Evolutionary conservation across 2,888 invertebrate genomes (phyloP).

Genomic region (Epistrophe grossulariae): DNA sequence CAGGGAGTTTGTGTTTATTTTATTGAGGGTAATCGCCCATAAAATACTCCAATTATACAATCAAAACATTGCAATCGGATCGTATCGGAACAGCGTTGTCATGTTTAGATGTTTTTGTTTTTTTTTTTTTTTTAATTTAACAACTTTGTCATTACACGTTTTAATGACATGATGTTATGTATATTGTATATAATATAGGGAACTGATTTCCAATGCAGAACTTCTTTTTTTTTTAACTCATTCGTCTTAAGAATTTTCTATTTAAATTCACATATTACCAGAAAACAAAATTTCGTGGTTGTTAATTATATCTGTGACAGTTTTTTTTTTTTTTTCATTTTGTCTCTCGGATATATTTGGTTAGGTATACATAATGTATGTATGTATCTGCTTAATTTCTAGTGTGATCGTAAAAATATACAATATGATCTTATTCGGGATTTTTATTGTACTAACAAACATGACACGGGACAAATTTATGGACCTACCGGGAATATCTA

Average conservation of each 20-base stretch:
- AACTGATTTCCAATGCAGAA: constrained; percentile 44
- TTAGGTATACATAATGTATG: not conserved
- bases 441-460: constrained; percentile 51
- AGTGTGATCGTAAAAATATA: constrained; percentile 56
- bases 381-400: not conserved
- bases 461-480: constrained; percentile 51
- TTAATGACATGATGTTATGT: constrained; percentile 50
- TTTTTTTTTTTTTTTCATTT: constrained; percentile 22
- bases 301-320: constrained; percentile 48
- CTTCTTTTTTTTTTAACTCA: constrained; percentile 15
- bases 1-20: constrained; percentile 29
- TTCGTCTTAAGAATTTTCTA: constrained; percentile 19
- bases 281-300: constrained; percentile 20
- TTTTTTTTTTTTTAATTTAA: constrained; percentile 8
- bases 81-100: constrained; percentile 37
- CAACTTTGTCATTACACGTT: constrained; percentile 61
- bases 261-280: constrained; percentile 17
- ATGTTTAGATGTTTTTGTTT: constrained; percentile 54
- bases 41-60: constrained; percentile 50
- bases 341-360: not conserved
- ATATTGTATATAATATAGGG: not conserved
- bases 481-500: not conserved
- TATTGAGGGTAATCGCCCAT: constrained; percentile 53
- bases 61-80: constrained; percentile 17
- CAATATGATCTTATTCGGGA: constrained; percentile 58